phyloP scores from a whole-genome alignment of 1,140 invertebrate species.

The Macrocentrus cingulum region DNA sequence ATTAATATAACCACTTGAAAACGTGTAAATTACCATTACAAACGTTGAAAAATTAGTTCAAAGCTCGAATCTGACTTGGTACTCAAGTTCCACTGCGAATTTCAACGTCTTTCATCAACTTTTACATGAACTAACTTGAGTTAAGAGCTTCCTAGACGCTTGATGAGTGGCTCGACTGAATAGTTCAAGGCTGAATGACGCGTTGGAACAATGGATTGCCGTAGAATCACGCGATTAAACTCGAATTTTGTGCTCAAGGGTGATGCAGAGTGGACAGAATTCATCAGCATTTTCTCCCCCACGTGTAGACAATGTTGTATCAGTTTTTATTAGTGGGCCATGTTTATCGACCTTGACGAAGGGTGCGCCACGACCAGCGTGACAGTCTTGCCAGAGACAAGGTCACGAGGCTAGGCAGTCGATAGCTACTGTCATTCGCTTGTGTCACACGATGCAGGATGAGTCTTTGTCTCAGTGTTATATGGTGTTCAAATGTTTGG shows the following conservation, averaged over 20 bases:
- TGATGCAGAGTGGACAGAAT: background rate
- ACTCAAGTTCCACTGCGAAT: no score
- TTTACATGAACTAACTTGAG: no score
- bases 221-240: slow-evolving; percentile 2
- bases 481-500: background rate
- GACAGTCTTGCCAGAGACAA: slow-evolving; percentile 18
- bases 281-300: no score
- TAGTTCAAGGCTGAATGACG: background rate
- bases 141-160: background rate
- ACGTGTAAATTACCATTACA: no score
- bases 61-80: no score
- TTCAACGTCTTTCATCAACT: no score
- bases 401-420: slow-evolving; percentile 20
- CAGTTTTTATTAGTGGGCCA: no score
- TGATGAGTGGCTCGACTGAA: background rate
- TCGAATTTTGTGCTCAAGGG: background rate
- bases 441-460: no score
- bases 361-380: slow-evolving; percentile 27
- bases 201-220: background rate
- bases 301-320: no score
- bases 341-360: slow-evolving; percentile 31
- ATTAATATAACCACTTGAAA: no score
- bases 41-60: no score
- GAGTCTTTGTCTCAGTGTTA: no score
- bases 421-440: slow-evolving; percentile 25